Conservation (phyloP, 2,797 vertebrate species). For the Oryzias sinensis region DNA sequence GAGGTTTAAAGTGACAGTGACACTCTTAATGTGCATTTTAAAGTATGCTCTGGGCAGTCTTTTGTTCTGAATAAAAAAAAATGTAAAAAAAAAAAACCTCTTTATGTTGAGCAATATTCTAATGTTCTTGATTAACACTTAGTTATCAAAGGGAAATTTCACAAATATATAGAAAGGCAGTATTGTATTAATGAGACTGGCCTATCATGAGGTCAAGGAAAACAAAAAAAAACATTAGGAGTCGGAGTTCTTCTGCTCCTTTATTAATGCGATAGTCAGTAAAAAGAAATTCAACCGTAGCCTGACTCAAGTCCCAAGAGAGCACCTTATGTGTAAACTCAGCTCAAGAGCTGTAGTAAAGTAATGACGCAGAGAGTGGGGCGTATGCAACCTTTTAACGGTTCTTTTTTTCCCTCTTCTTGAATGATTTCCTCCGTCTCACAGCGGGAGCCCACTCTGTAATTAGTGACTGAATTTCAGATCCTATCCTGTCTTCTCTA, state of each 20-base stretch:
- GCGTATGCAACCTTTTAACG: constrained; percentile 38
- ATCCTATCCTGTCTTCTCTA: constrained; percentile 37
- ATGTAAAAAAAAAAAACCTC: too few relatives aligned
- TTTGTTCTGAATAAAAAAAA: too few relatives aligned
- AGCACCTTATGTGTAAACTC: constrained; percentile 12
- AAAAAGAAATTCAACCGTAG: constrained; percentile 27
- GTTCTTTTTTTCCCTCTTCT: constrained; percentile 1
- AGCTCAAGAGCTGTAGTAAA: constrained; percentile 7
- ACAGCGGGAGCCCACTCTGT: constrained; percentile 42
- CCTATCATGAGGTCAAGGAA: constrained; percentile 9
- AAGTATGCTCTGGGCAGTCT: too few relatives aligned
- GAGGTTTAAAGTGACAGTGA: too few relatives aligned
- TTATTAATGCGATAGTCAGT: constrained; percentile 14
- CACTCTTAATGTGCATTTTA: too few relatives aligned
- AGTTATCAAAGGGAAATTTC: too few relatives aligned
- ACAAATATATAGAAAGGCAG: too few relatives aligned
- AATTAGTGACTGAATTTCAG: constrained; percentile 52
- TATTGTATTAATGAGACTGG: too few relatives aligned
- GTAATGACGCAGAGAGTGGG: constrained; percentile 25
- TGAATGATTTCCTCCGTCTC: constrained; percentile 52
- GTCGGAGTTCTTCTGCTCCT: not conserved
- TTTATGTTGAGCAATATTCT: too few relatives aligned
- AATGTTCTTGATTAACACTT: too few relatives aligned
- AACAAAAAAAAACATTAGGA: not conserved
- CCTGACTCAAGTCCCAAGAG: constrained; percentile 3